These are phyloP conservation scores for Pemphredon lugubris DNA, from an alignment of 2,888 invertebrate species.

Conservation along the genomic window DNA sequence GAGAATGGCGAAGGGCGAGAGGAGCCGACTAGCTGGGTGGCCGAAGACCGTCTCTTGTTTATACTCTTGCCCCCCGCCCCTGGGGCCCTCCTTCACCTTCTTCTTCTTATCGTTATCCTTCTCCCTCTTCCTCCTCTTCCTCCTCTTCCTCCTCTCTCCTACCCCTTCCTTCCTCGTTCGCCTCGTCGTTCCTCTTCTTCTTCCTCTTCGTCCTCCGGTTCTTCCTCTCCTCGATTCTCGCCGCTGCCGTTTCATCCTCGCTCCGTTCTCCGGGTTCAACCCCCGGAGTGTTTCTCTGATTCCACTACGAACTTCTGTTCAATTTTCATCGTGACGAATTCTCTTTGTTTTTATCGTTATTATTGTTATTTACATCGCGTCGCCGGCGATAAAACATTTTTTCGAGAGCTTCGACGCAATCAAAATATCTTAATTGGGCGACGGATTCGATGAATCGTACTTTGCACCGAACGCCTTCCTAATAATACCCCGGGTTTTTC, in stretches of 20 bases:
- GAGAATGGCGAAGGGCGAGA: constrained; percentile 62
- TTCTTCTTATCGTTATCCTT: constrained; percentile 30
- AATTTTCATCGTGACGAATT: too few relatives aligned
- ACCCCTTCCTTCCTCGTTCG: constrained; percentile 26
- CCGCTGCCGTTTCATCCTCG: too few relatives aligned
- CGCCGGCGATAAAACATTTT: too few relatives aligned
- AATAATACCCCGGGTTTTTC: constrained; percentile 26
- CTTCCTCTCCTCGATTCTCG: too few relatives aligned
- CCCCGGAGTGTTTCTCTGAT: background rate
- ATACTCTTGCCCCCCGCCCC: constrained; percentile 55
- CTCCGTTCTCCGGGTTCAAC: background rate
- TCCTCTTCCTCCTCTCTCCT: constrained; percentile 18
- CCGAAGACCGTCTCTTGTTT: constrained; percentile 72
- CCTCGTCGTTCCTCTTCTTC: constrained; percentile 22
- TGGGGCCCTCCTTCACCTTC: constrained; percentile 30
- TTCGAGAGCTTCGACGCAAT: constrained; percentile 8
- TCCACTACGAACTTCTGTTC: background rate
- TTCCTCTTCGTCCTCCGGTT: constrained; percentile 1
- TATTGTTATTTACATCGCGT: too few relatives aligned
- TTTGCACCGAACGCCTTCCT: constrained; percentile 16
- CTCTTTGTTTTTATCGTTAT: too few relatives aligned
- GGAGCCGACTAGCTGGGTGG: constrained; percentile 78
- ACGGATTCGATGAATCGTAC: background rate
- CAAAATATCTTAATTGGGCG: constrained; percentile 18
- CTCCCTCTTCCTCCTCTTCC: constrained; percentile 17